Base-by-base conservation (phyloP, 2,113 vertebrate genomes). In the Rhabdomys dilectus region DNA sequence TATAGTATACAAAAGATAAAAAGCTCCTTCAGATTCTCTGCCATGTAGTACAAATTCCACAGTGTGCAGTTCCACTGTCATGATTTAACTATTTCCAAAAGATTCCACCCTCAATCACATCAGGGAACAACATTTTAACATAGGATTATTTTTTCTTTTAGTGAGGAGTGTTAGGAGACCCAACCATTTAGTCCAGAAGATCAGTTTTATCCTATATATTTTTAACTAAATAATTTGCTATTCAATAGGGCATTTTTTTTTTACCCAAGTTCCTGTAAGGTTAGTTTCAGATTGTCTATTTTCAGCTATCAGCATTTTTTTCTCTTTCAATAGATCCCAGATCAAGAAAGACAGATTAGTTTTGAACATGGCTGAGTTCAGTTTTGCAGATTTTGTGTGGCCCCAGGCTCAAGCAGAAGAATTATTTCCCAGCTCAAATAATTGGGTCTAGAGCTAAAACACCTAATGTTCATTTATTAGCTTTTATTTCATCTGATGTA, bases 101-200 rank as follows among this genome's bases (percentile, higher is more conserved):
- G 9, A 31, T 9, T 34, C 78, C 51, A 81, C 24, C 34, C 9
- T 56, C 51, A 56, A 0, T 29, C 78, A 22, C 4, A 58, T 58
- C 11, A 4, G 10, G 19, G 8, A 56, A 36, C 15, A 51, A 56
- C 10, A 22, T 58, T 81, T 81, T 19, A 81, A 36, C 29, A 53
- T 81, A 22, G 3, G 3, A 53, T 21, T 81, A 21, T n/a, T 51
- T 81, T 78, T 51, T 51, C n/a, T 73, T 24, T 36, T 21, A 58
- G 19, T 6, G 16, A n/a, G 3, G 4, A 56, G 4, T 53, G 2
- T n/a, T 7, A 58, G 17, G 1, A 7, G 16, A 17, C 8, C 4
- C 78, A 36, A 36, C 1, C n/a, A 75, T 6, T 45, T 5, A 6
- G 12, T 76, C 2, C 11, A 76, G 19, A 13, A 58, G 9, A 56